phyloP scores from a whole-genome alignment of 2,797 vertebrate species.

The Adrianichthys oophorus region DNA sequence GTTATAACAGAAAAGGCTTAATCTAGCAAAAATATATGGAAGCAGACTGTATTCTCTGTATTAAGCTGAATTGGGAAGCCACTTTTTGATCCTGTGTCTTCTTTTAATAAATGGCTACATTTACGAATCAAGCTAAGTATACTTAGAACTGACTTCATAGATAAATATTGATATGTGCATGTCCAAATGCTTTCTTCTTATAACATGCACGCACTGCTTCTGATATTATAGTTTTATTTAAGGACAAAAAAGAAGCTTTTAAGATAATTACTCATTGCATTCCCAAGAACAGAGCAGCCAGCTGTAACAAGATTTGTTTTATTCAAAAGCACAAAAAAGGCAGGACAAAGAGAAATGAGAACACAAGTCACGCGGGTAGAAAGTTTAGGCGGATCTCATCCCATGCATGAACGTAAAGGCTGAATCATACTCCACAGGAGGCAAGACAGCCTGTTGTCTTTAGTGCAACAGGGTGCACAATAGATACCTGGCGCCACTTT shows the following conservation, averaged over 20 bases:
- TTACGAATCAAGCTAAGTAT: not conserved
- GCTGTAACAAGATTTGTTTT: conserved; percentile 16
- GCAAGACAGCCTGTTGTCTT: too few species aligned
- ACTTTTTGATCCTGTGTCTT: conserved; percentile 13
- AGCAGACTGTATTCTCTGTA: conserved; percentile 24
- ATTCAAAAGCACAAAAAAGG: conserved; percentile 24
- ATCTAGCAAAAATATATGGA: conserved; percentile 27
- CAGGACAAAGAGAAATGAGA: conserved; percentile 20
- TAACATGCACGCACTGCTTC: conserved; percentile 14
- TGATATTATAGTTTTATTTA: conserved; percentile 24
- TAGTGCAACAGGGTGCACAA: too few species aligned
- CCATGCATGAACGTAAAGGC: conserved; percentile 20
- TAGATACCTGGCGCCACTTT: too few species aligned
- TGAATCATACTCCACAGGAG: too few species aligned
- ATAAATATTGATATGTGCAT: conserved; percentile 1
- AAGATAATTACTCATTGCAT: conserved; percentile 31
- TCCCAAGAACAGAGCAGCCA: not conserved
- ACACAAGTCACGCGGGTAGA: conserved; percentile 29
- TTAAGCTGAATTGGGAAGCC: conserved; percentile 31
- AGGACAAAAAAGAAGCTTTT: conserved; percentile 17
- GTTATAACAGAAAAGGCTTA: conserved; percentile 41
- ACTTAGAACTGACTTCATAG: not conserved
- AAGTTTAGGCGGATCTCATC: conserved; percentile 20
- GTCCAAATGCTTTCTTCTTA: not conserved
- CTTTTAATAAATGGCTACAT: conserved; percentile 2